These are phyloP conservation scores for Epinotia ramella DNA, from an alignment of 2,888 invertebrate genomes.

Conservation along the genomic window DNA sequence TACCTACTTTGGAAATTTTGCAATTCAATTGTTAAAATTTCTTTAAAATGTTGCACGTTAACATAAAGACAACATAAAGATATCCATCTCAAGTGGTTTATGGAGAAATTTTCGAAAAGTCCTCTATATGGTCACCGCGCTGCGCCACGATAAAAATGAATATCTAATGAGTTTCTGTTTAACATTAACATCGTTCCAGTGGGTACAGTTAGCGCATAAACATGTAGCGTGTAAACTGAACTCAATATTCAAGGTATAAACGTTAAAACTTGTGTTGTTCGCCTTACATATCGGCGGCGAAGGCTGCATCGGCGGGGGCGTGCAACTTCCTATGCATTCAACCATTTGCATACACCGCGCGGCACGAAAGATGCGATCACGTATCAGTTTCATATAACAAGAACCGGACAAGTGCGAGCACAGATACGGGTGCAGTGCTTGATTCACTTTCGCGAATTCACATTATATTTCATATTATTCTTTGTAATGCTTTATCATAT, in stretches of 20 bases:
- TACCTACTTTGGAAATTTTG: slow-evolving; percentile 3
- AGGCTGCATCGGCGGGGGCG: slow-evolving; percentile 32
- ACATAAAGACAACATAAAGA: slow-evolving; percentile 17
- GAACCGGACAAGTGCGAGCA: slow-evolving; percentile 18
- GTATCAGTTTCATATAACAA: slow-evolving; percentile 37
- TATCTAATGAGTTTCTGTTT: slow-evolving; percentile 45
- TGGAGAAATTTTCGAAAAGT: slow-evolving; percentile 40
- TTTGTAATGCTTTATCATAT: neutral
- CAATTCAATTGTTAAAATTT: neutral
- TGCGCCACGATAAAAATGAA: slow-evolving; percentile 41
- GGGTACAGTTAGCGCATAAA: slow-evolving; percentile 23
- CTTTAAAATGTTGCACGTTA: neutral
- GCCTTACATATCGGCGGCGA: slow-evolving; percentile 29
- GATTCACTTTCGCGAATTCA: neutral
- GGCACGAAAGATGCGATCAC: slow-evolving; percentile 40
- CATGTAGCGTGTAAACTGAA: neutral
- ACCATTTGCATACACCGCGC: slow-evolving; percentile 34
- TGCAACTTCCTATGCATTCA: slow-evolving; percentile 44
- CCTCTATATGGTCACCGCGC: slow-evolving; percentile 35
- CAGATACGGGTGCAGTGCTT: neutral
- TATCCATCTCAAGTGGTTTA: slow-evolving; percentile 16
- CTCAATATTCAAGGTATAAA: slow-evolving; percentile 12
- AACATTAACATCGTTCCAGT: slow-evolving; percentile 44
- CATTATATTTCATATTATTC: neutral
- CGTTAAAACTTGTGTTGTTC: slow-evolving; percentile 11